Evolutionary conservation across 1,140 invertebrate genomes (phyloP), one percentile per base, ranked within the genome.

Genomic region (Pectinophora gossypiella): DNA sequence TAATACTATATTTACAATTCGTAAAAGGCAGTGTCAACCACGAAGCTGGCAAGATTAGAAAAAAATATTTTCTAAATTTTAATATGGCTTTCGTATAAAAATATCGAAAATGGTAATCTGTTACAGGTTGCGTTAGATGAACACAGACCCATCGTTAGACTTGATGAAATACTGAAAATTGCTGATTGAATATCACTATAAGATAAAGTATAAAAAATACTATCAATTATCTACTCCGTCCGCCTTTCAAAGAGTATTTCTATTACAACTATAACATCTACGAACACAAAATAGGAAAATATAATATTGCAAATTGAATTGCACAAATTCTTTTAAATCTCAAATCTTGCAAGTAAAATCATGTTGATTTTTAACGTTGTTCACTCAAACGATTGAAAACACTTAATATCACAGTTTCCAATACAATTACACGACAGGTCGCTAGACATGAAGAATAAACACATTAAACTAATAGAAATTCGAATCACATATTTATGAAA

Each of bases 361-460:
- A 32, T 12, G n/a, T 12, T 32, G 6, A 2, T 32, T 32, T 2
- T 32, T 32, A n/a, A 32, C 27, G 27, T 65, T 58, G n/a, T 54
- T 56, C 57, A 56, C 59, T 55, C 60, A 71, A 51, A 70, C 51
- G 63, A 84, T 86, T 81, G 78, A 83, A 84, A 86, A 86, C 76
- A 82, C 68, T 78, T 63, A 82, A 82, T 86, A 86, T 86, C 83
- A 86, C 83, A 86, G 83, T 83, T 86, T 83, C 74, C 80, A 86
- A 86, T 84, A 79, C 70, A 77, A 62, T 56, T 23, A 61, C 44
- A 58, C 51, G 58, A 59, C 50, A 51, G 42, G 48, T 45, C 53
- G 51, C 27, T 49, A 50, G 51, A 51, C 56, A 43, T 59, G 48
- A 52, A 56, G 35, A 46, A 46, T 18, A 13, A 13, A 27, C 12